These are phyloP conservation scores for Hedychridium roseum DNA, from an alignment of 2,888 invertebrate species.

Conservation along the genomic window DNA sequence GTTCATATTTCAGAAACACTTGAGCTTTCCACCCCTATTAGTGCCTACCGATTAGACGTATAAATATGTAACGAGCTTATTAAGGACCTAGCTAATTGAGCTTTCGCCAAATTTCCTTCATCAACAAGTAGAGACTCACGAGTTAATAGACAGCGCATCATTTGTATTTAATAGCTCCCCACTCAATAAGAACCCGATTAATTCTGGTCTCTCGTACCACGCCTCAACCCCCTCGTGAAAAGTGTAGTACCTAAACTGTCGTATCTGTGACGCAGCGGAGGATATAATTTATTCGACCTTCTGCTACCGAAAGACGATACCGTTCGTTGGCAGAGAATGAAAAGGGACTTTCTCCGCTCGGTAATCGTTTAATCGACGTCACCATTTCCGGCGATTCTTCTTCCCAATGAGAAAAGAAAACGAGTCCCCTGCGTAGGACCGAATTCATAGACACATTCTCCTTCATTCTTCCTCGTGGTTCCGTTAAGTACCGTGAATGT, in stretches of 20 bases:
- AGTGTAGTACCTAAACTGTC: too few relatives aligned
- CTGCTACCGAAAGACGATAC: not conserved
- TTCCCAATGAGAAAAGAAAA: slow-evolving; percentile 13
- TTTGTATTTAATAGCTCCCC: too few relatives aligned
- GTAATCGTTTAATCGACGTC: slow-evolving; percentile 32
- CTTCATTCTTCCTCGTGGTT: slow-evolving; percentile 1
- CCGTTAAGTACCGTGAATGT: slow-evolving; percentile 30
- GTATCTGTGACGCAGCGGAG: too few relatives aligned
- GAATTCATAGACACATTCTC: slow-evolving; percentile 7
- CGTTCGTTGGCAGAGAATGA: slow-evolving; percentile 13
- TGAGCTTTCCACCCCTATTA: too few relatives aligned
- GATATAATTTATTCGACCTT: slow-evolving; percentile 35
- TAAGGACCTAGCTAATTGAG: slow-evolving; percentile 37
- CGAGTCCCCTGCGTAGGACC: slow-evolving; percentile 16
- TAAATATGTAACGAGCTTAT: slow-evolving; percentile 49
- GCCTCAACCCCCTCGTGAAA: too few relatives aligned
- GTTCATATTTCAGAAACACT: too few relatives aligned
- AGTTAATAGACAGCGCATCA: too few relatives aligned
- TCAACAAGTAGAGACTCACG: slow-evolving; percentile 24
- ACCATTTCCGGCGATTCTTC: not conserved
- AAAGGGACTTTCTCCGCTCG: slow-evolving; percentile 22
- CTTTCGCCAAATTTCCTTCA: slow-evolving; percentile 40
- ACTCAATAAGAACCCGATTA: slow-evolving; percentile 23
- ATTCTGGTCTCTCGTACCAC: too few relatives aligned
- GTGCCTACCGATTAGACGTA: slow-evolving; percentile 20